Conservation (phyloP, 2,888 invertebrate genomes). For the Choristoneura rosaceana region DNA sequence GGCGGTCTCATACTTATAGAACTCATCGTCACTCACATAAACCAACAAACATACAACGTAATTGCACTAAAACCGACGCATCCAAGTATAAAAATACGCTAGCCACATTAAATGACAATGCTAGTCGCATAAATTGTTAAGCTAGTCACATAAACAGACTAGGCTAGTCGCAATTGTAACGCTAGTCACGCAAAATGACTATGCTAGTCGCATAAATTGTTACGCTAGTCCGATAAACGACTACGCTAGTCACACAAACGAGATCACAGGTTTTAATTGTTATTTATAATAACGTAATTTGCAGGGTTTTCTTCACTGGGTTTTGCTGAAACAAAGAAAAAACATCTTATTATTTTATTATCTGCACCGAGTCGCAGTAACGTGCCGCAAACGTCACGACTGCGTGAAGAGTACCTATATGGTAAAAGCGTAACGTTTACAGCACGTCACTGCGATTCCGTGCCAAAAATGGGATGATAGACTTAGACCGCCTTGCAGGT, state of each 20-base stretch:
- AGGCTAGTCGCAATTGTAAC: constrained; percentile 48
- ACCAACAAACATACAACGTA: constrained; percentile 45
- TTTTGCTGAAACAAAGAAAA: constrained; percentile 44
- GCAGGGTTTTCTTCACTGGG: constrained; percentile 48
- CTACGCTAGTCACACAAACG: constrained; percentile 40
- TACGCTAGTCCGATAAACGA: constrained; percentile 14
- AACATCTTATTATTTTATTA: not conserved
- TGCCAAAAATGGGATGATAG: too few species aligned
- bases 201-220: constrained; percentile 17
- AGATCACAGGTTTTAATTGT: constrained; percentile 69
- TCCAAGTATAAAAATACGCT: constrained; percentile 51
- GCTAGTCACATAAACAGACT: constrained; percentile 56
- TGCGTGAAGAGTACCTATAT: too few species aligned
- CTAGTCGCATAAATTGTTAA: constrained; percentile 50
- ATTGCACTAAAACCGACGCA: constrained; percentile 57
- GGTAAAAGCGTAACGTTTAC: too few species aligned
- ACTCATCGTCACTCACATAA: constrained; percentile 60
- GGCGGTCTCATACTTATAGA: constrained; percentile 65
- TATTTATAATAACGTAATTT: constrained; percentile 66
- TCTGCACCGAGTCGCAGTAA: too few species aligned
- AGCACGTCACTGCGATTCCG: too few species aligned
- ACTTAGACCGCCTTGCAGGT: too few species aligned
- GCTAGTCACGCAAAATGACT: constrained; percentile 56
- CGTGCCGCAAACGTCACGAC: too few species aligned
- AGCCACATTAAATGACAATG: constrained; percentile 42